These are phyloP conservation scores for Oligia fasciuncula DNA, from an alignment of 2,888 invertebrate species.

Conservation along the genomic window DNA sequence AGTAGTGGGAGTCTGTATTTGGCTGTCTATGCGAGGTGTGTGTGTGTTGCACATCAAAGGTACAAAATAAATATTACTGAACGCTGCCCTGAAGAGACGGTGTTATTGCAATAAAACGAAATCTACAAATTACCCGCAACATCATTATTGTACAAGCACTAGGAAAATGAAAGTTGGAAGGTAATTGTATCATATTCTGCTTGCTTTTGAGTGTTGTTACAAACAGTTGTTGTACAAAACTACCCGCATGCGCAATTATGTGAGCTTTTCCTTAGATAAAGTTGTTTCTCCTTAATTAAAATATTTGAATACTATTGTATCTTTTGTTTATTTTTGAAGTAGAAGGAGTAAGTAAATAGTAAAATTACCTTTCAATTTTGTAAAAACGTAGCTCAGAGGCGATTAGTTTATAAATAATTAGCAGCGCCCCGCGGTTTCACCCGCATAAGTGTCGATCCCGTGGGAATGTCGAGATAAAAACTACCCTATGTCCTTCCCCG, in stretches of 20 bases:
- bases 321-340: neutral
- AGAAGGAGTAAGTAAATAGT: neutral
- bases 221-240: slow-evolving; percentile 12
- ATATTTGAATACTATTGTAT: neutral
- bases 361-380: neutral
- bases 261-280: slow-evolving; percentile 4
- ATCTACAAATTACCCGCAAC: slow-evolving; percentile 6
- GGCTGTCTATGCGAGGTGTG: neutral
- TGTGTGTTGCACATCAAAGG: neutral
- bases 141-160: slow-evolving; percentile 17
- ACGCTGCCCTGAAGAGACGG: neutral
- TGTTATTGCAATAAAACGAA: slow-evolving; percentile 5
- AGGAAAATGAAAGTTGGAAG: slow-evolving; percentile 11
- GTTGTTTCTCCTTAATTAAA: slow-evolving; percentile 23
- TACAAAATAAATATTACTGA: neutral
- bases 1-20: neutral
- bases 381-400: neutral
- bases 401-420: neutral
- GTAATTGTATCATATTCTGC: slow-evolving; percentile 47
- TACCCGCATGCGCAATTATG: slow-evolving; percentile 8
- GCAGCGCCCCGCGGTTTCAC: no score
- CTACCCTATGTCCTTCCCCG: no score
- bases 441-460: no score
- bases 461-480: no score
- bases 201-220: slow-evolving; percentile 27